Evolutionary conservation across 2,888 invertebrate genomes (phyloP), one percentile per base, ranked within the genome.

Genomic region (Bombylius discolor): DNA sequence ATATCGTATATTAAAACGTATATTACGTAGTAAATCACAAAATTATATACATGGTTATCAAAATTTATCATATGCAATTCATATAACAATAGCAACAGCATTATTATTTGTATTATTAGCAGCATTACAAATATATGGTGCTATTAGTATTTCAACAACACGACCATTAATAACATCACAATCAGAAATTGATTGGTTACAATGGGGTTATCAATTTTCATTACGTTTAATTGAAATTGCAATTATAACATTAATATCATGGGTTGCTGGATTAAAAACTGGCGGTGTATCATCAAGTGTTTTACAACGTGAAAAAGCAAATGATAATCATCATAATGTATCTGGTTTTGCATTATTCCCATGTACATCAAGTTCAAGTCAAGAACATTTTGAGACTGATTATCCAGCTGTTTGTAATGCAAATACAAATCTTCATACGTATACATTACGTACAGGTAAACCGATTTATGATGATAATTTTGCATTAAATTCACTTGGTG

Each of bases 201-300:
- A 93, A 78, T 94, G 92, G 91, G 87, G 89, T 31, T 93, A 89
- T 75, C 91, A 94, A 68, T 85, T 91, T 67, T 86, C 87, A 0
- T 80, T 92, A 53, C 81, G 94, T 34, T 77, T 92, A 7, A 81
- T 92, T 53, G 95, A 95, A 74, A 83, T 94, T 49, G 82, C 86
- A n/a, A 87, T 94, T 66, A 89, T 93, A 64, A 85, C 87, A 5
- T 78, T 91, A 55, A 79, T 92, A 63, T 87, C 88, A 0, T 93
- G 91, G 81, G 91, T 94, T 11, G 89, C 90, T 50, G 89, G 91
- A 53, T 76, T 87, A 33, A 82, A 81, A 68, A 79, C 79, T 4
- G 79, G 66, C 51, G 62, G 66, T 5, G 64, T 39, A 9, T 51
- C 13, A 23, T 59, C 59, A 39, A 60, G 61, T 49, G 71, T 75